Conservation (phyloP, 2,888 invertebrate species). For the Geophilus truncorum region DNA sequence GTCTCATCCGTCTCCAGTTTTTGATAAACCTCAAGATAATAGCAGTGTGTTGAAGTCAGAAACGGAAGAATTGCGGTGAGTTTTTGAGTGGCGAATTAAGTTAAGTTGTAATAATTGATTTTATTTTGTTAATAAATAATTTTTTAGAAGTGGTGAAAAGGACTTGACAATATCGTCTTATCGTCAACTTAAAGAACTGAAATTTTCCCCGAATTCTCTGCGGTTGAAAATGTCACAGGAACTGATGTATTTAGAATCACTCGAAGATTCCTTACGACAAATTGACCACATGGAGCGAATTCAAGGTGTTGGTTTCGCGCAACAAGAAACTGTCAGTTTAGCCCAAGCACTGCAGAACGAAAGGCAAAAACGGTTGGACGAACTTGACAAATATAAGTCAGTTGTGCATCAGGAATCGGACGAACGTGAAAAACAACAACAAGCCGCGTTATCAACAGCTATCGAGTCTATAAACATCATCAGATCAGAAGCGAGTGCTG, state of each 20-base stretch:
- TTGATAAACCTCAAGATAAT: background rate
- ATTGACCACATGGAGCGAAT: conserved; percentile 56
- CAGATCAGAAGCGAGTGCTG: conserved; percentile 39
- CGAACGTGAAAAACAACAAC: conserved; percentile 40
- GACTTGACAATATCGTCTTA: background rate
- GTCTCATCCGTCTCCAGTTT: background rate
- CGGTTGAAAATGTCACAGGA: conserved; percentile 59
- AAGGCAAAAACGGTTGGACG: conserved; percentile 44
- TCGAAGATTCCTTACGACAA: conserved; percentile 58
- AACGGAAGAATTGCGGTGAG: background rate
- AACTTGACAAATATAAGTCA: conserved; percentile 42
- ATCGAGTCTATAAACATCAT: conserved; percentile 40
- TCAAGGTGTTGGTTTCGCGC: conserved; percentile 46
- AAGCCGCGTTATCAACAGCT: conserved; percentile 39
- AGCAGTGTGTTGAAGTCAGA: background rate
- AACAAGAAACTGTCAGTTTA: conserved; percentile 48
- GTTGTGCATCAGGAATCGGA: conserved; percentile 41
- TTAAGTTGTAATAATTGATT: background rate
- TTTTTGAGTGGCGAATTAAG: too few species aligned
- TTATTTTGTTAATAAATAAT: background rate
- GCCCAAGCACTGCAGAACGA: conserved; percentile 46
- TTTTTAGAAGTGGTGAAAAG: background rate
- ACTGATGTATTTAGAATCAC: conserved; percentile 58
- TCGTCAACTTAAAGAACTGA: conserved; percentile 39
- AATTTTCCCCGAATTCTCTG: conserved; percentile 57